A percentile compares a stretch with the other conserved stretches of the same genome.
Conservation (phyloP, 2,888 invertebrate genomes). For the Auanema freiburgensis region DNA sequence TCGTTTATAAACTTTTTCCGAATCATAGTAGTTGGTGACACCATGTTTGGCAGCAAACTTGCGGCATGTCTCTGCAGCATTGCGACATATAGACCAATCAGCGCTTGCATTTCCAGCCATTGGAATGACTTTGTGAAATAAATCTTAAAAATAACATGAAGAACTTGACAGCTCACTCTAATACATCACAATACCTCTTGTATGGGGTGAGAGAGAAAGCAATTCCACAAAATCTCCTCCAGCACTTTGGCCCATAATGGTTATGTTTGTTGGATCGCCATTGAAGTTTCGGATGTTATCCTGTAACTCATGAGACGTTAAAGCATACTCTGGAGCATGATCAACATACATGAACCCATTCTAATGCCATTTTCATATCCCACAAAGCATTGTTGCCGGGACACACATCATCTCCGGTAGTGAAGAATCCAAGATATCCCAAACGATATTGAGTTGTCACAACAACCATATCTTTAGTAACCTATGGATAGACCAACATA, state of each 20-base stretch:
- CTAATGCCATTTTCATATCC: conserved; percentile 41
- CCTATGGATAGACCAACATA: conserved; percentile 11
- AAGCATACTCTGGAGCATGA: background rate
- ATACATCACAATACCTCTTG: conserved; percentile 25
- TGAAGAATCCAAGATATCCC: conserved; percentile 45
- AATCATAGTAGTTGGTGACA: conserved; percentile 9
- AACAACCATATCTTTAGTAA: conserved; percentile 41
- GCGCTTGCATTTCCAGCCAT: conserved; percentile 17
- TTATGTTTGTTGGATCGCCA: conserved; percentile 39
- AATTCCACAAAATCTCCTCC: conserved; percentile 42
- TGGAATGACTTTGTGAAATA: conserved; percentile 34
- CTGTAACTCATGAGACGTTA: background rate
- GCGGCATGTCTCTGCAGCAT: conserved; percentile 6
- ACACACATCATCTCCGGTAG: conserved; percentile 37
- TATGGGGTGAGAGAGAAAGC: conserved; percentile 38
- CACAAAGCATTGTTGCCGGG: conserved; percentile 42
- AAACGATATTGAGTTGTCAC: conserved; percentile 51
- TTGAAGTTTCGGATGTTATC: conserved; percentile 34
- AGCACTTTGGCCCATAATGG: conserved; percentile 43
- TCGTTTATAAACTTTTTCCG: background rate
- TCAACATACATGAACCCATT: conserved; percentile 32
- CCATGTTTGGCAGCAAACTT: conserved; percentile 9
- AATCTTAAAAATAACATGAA: conserved; percentile 22
- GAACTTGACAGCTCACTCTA: background rate
- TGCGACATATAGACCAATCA: conserved; percentile 1